Percentiles rank a stretch among this genome's conserved stretches.
Evolutionary conservation across 2,888 invertebrate genomes (phyloP).

Genomic region (Drosophila neotestacea): DNA sequence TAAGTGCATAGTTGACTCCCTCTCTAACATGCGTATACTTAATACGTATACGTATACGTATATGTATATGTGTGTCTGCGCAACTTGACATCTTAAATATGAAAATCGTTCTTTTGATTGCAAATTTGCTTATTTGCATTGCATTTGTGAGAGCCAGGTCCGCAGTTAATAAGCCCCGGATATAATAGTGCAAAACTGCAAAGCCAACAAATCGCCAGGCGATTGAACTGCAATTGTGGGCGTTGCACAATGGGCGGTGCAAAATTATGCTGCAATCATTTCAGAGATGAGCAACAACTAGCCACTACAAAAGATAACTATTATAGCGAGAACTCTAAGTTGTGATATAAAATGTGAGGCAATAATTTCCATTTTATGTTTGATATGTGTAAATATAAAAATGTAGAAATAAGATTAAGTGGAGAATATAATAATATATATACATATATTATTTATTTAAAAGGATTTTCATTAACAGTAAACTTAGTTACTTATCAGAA

Average conservation of each 20-base stretch:
- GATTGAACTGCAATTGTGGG: conserved; percentile 52
- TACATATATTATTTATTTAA: too few relatives aligned
- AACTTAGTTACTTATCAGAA: too few relatives aligned
- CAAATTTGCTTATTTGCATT: conserved; percentile 69
- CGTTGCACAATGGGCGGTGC: background rate
- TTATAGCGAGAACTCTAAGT: background rate
- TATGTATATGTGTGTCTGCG: background rate
- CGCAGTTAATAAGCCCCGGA: conserved; percentile 65
- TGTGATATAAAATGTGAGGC: background rate
- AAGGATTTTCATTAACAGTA: too few relatives aligned
- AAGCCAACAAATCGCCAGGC: conserved; percentile 63
- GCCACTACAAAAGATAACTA: background rate
- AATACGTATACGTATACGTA: background rate
- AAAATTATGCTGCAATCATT: conserved; percentile 2
- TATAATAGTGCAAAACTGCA: conserved; percentile 48
- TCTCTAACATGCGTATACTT: background rate
- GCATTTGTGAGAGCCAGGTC: conserved; percentile 45
- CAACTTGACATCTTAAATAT: conserved; percentile 64
- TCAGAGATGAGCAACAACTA: conserved; percentile 28
- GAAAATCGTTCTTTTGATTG: conserved; percentile 72
- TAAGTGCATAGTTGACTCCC: conserved; percentile 64
- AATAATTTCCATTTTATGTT: too few relatives aligned
- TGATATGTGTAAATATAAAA: too few relatives aligned
- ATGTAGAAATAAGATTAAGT: too few relatives aligned
- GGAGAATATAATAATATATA: too few relatives aligned